Evolutionary conservation across 2,113 vertebrate genomes (phyloP), one percentile per base, ranked within the genome.

Genomic region (Collichthys lucidus): DNA sequence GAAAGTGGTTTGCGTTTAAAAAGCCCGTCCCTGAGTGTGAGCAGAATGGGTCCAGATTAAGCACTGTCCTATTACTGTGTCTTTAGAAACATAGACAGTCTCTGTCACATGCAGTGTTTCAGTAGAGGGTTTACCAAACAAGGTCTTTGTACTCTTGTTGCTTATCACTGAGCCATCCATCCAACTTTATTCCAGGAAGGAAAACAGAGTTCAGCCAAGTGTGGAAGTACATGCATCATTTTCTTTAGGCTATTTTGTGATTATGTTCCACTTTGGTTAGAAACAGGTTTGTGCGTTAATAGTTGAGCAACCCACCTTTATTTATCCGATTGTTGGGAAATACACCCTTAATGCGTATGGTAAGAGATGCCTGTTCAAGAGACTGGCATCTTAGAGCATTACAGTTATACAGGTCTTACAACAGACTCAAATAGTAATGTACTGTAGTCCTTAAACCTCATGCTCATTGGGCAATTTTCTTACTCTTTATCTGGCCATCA

Each of bases 71-170:
- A 62, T 83, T 29, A 3, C 29, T 77, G 83, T 80, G 55, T 86
- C 75, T 81, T 35, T 72, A 74, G 75, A 72, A 80, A 82, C 24
- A 80, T 66, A 89, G 81, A 89, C 74, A 80, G 79, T 72, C 67
- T 86, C 79, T 92, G 88, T 92, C 88, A 85, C 85, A 86, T 84
- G 79, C 61, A 55, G 52, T 89, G 72, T 70, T 87, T 86, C 73
- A 88, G 76, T 69, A 62, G 35, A 52, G 46, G 68, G 46, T 81
- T 82, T 82, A 59, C 17, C 59, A 65, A 82, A 77, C 72, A 68
- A 72, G 61, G 69, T 59, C 77, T 88, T 79, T 56, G 42, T 80
- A 70, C 75, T 5, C 26, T 68, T 40, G 73, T 20, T 74, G 44
- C 84, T 81, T 88, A 90, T 74, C 40, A 35, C 47, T 47, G 61